Base-by-base conservation (phyloP, 1,140 invertebrate genomes). In the Stegodyphus dumicola region DNA sequence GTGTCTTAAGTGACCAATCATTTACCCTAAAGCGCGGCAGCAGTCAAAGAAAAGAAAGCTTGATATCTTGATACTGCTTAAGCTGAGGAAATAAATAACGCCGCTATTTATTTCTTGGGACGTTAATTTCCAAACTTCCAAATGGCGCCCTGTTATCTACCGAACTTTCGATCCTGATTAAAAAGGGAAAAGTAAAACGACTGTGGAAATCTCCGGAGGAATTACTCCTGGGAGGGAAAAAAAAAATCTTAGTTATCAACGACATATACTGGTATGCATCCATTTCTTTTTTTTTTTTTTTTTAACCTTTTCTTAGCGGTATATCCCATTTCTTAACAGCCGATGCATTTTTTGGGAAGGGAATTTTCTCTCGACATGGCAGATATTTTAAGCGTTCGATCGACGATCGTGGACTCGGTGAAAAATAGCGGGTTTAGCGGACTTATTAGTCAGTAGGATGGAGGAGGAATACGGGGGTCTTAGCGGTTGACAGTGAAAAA, bases 361-460 rank as follows among this genome's bases (percentile, higher is more conserved):
- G 71, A 53, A 53, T 54, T 74, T 74, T 74, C 71, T 11, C 54
- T 64, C 7, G 33, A 33, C 33, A 33, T 33, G 17, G 52, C 56
- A 74, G 81, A 85, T 85, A 85, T 85, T 85, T 85, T 85, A 85
- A 85, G 71, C 73, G 81, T 85, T 85, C 81, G 81, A 85, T 85
- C 81, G 52, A 17, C 81, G 51, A 74, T 71, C 60, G 77, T 13
- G 48, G 52, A 13, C 15, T 51, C 53, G 78, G 56, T 85, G 81
- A 85, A 85, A 85, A 76, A 85, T 85, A 73, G 81, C n/a, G 81
- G 81, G 81, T 85, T 85, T 85, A 85, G 81, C 73, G 71, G 71
- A 85, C 81, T 85, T 85, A 85, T 85, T 85, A 85, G 81, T 85
- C 81, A 85, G 81, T 51, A 60, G 81, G 74, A 52, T 52, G 74